Evolutionary conservation across 2,113 vertebrate species (phyloP), one percentile per base, ranked within the genome.

Genomic region (Chelonoidis abingdonii): DNA sequence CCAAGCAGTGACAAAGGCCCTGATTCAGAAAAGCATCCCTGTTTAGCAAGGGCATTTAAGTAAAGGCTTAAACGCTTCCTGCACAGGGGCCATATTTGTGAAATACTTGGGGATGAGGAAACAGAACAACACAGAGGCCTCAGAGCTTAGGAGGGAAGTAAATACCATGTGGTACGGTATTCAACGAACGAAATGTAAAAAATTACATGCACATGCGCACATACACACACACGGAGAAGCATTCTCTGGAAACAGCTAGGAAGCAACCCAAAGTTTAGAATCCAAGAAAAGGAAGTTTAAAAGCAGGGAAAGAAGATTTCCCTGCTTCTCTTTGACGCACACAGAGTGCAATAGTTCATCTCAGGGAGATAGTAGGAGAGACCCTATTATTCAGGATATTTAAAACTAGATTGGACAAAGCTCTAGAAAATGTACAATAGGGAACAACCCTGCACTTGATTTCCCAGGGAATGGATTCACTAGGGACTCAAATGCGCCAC

Each of bases 211-310:
- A 19, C 6, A 9, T 19, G 21, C 53, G 21, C 53, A 57, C 21
- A 29, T 11, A 29, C 11, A 38, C 0, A 1, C 75, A 2, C 47
- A 89, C 57, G 31, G 50, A 47, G 2, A 80, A 35, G 13, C 0
- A 49, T 11, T 54, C 50, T n/a, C 17, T 76, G 76, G 5, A 56
- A 56, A 88, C 91, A 53, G 57, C 75, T 47, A 44, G 31, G 83
- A 41, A 80, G 84, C 6, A 25, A 76, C 38, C 38, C n/a, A 76
- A 76, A 44, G 72, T 76, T 44, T 44, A 44, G 72, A 44, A 78
- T 27, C 41, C 29, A 3, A 78, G 41, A 47, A 27, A 44, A 27
- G 25, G 47, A 29, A 78, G 80, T 57, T 52, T 11, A 21, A 84
- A 57, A n/a, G 57, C 75, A 8, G 1, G 2, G 41, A 76, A 62